Evolutionary conservation across 2,888 invertebrate genomes (phyloP).

Genomic region (Clunio marinus): DNA sequence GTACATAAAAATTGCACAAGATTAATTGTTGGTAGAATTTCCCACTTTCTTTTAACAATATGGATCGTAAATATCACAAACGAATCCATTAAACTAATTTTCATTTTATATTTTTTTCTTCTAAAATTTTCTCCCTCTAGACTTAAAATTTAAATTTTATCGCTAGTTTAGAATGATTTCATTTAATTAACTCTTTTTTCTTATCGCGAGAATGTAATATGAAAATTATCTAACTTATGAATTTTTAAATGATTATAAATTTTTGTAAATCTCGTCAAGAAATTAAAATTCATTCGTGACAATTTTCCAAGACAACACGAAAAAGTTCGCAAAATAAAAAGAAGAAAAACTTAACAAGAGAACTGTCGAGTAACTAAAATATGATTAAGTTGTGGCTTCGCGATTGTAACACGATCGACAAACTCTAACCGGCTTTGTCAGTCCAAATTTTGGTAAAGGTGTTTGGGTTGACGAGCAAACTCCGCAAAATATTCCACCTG

Average conservation of each 20-base stretch:
- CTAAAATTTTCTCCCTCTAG: too few relatives aligned
- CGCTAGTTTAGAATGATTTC: background rate
- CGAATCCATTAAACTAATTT: background rate
- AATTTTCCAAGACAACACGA: too few relatives aligned
- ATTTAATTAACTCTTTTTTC: background rate
- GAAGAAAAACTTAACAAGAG: conserved; percentile 11
- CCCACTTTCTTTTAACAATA: background rate
- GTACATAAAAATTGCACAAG: too few relatives aligned
- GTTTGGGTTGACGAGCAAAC: conserved; percentile 90
- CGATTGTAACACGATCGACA: conserved; percentile 57
- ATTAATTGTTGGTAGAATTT: background rate
- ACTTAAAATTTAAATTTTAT: too few relatives aligned
- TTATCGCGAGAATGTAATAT: background rate
- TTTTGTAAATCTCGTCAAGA: background rate
- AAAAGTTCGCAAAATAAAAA: too few relatives aligned
- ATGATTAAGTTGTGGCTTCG: conserved; percentile 35
- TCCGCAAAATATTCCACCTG: conserved; percentile 75
- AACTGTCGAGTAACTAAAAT: background rate
- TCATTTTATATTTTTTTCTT: background rate
- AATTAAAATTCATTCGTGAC: background rate
- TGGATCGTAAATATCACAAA: conserved; percentile 7
- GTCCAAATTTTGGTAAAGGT: conserved; percentile 88
- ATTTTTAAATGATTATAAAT: background rate
- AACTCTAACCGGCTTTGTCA: conserved; percentile 87
- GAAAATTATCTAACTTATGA: background rate